These are phyloP conservation scores for Spilarctia lutea DNA, from an alignment of 2,888 invertebrate species.

Conservation along the genomic window DNA sequence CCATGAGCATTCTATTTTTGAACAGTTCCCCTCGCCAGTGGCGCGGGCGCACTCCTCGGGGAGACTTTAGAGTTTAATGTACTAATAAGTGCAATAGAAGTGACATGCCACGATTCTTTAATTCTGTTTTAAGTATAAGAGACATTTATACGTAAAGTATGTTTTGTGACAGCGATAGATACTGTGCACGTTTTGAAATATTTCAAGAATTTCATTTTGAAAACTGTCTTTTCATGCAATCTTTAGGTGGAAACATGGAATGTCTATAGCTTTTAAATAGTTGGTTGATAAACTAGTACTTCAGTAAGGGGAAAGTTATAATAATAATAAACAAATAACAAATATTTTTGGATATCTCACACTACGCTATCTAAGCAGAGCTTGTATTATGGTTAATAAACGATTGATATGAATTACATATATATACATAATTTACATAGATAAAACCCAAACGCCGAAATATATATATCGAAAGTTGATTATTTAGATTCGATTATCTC, in stretches of 20 bases:
- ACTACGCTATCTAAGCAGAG: no score
- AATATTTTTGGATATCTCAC: no score
- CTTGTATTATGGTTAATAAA: no score
- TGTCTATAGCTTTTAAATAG: not conserved
- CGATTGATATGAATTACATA: no score
- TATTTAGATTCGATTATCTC: no score
- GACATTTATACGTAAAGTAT: not conserved
- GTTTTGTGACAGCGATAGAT: not conserved
- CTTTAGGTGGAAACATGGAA: not conserved
- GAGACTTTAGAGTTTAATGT: slow-evolving; percentile 74
- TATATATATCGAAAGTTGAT: no score
- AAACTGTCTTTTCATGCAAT: not conserved
- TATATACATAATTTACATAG: no score
- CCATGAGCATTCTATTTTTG: slow-evolving; percentile 77
- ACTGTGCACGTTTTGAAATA: not conserved
- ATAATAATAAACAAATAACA: no score
- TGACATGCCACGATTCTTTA: slow-evolving; percentile 39
- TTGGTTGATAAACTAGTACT: not conserved
- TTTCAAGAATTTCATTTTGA: not conserved
- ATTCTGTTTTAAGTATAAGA: slow-evolving; percentile 23
- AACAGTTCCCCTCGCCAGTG: slow-evolving; percentile 68
- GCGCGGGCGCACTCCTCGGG: slow-evolving; percentile 67
- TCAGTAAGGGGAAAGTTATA: no score
- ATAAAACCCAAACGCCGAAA: no score
- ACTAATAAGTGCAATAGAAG: slow-evolving; percentile 56